phyloP scores from a whole-genome alignment of 2,797 vertebrate species.

The Eutrigla gurnardus region DNA sequence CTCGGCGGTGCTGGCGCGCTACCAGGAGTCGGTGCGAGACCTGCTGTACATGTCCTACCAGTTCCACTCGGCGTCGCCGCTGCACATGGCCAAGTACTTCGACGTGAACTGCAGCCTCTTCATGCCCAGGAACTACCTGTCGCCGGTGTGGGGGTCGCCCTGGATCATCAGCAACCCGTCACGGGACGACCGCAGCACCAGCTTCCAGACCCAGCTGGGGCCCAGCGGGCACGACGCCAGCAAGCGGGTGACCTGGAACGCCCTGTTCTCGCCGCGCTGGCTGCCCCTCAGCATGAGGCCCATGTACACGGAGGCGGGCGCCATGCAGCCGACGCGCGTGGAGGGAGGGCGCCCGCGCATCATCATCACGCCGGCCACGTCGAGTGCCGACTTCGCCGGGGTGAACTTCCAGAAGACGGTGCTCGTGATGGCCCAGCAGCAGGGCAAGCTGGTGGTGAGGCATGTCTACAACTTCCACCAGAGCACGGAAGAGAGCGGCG shows the following conservation, averaged over 20 bases:
- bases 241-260: slow-evolving; percentile 94
- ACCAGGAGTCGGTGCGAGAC: slow-evolving; percentile 88
- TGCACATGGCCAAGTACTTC: slow-evolving; percentile 94
- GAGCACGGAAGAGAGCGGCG: slow-evolving; percentile 92
- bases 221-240: slow-evolving; percentile 91
- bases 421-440: slow-evolving; percentile 88
- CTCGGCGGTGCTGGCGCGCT: slow-evolving; percentile 85
- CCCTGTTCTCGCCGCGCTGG: slow-evolving; percentile 94
- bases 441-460: slow-evolving; percentile 87
- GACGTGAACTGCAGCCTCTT: slow-evolving; percentile 97
- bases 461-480: slow-evolving; percentile 95
- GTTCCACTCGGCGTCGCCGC: slow-evolving; percentile 93
- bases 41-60: slow-evolving; percentile 96
- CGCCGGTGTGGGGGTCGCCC: slow-evolving; percentile 88
- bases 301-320: slow-evolving; percentile 84
- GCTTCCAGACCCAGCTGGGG: slow-evolving; percentile 94
- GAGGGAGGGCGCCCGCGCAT: slow-evolving; percentile 90
- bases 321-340: slow-evolving; percentile 84
- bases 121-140: slow-evolving; percentile 94
- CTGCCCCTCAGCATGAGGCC: slow-evolving; percentile 89
- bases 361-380: slow-evolving; percentile 92
- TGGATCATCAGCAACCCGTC: slow-evolving; percentile 93
- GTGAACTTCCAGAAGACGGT: slow-evolving; percentile 97
- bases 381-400: slow-evolving; percentile 90
- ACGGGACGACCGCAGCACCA: slow-evolving; percentile 93